Evolutionary conservation across 1,140 invertebrate genomes (phyloP).

Genomic region (Harlomillsia oculata): DNA sequence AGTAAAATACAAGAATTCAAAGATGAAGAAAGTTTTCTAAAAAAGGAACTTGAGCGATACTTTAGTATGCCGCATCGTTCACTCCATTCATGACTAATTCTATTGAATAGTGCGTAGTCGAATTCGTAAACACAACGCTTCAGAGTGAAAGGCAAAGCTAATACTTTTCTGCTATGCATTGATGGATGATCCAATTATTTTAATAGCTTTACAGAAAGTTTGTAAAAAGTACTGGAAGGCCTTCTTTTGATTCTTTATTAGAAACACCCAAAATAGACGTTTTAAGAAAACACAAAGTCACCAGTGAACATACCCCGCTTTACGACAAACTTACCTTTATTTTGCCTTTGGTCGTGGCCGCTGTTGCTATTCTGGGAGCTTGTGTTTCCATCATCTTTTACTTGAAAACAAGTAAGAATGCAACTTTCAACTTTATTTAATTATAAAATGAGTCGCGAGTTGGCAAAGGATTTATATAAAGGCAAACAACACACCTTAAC

Average conservation of each 20-base stretch:
- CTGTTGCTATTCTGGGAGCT: constrained; percentile 16
- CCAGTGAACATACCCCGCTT: constrained; percentile 22
- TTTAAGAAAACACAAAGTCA: constrained; percentile 26
- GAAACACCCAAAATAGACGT: constrained; percentile 25
- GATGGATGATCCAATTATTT: constrained; percentile 10
- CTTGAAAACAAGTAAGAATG: constrained; percentile 26
- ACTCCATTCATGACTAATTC: no score
- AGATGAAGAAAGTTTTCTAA: no score
- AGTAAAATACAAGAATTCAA: no score
- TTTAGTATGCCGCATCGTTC: no score
- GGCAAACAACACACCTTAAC: background rate
- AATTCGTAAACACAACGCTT: no score
- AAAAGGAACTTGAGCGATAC: no score
- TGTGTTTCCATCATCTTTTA: constrained; percentile 18
- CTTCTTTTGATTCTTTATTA: constrained; percentile 8
- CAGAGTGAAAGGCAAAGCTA: no score
- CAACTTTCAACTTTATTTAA: no score
- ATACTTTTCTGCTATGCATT: no score
- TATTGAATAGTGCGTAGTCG: no score
- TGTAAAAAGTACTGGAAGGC: no score
- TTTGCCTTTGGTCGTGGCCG: constrained; percentile 18
- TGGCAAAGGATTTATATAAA: background rate
- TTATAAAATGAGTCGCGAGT: no score
- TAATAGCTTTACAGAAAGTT: constrained; percentile 5
- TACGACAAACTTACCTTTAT: constrained; percentile 28